Base-by-base conservation (phyloP, 2,113 vertebrate genomes). In the Sander lucioperca region DNA sequence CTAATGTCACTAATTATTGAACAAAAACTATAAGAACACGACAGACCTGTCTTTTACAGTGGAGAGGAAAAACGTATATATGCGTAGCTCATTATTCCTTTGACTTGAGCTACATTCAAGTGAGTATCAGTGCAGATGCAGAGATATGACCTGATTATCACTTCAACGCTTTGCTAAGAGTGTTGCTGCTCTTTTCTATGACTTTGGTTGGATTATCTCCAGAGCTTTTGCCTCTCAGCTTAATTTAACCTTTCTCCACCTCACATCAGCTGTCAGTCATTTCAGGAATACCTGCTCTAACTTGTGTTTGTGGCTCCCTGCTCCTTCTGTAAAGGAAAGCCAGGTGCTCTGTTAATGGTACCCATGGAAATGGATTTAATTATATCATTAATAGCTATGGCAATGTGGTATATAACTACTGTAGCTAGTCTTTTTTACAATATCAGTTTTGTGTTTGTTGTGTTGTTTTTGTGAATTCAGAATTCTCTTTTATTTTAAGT, bases 251-350 rank as follows among this genome's bases (percentile, higher is more conserved):
- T 58, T 21, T 16, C 51, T 54, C n/a, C 43, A 59, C 72, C 39
- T 70, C 54, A 62, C 67, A 68, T 61, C 65, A 43, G 27, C 71
- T 0, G 7, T 66, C 64, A 77, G 36, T 64, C 54, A 39, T 59
- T 66, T 71, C 57, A 79, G 65, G 19, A 36, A 23, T 53, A 83
- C 59, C 21, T 85, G 79, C 62, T 43, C 43, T 11, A 33, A 82
- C 86, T 61, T 85, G 89, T 77, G 61, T 74, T 64, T 68, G 13
- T 56, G 57, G 48, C 77, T 80, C 19, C 14, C 27, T 57, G 64
- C 58, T 73, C 9, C 51, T 61, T 23, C 47, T 63, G 36, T 45
- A 50, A 45, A 73, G 21, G 21, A 68, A 53, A 82, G 57, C 18
- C 23, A 54, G 33, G 36, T 73, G 63, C 18, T 69, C 18, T 21